A percentile compares a stretch with the other conserved stretches of the same genome.
Evolutionary conservation across 2,797 vertebrate genomes (phyloP).

Genomic region (Carcharodon carcharias): DNA sequence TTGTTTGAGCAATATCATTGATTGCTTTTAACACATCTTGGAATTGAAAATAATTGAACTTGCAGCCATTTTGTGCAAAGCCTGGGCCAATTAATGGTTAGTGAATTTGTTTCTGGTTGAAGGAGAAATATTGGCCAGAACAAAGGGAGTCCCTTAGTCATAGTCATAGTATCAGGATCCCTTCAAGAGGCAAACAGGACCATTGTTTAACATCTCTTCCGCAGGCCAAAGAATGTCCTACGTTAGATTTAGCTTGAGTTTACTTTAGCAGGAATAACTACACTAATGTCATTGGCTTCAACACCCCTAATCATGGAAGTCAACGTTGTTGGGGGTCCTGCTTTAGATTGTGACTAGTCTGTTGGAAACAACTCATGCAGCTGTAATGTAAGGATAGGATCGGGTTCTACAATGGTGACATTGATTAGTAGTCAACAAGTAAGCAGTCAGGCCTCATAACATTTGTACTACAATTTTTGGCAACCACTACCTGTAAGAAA

Average conservation of each 20-base stretch:
- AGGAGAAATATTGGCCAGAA: background rate
- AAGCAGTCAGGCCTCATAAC: background rate
- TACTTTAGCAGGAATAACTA: background rate
- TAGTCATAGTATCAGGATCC: background rate
- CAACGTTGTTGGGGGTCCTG: background rate
- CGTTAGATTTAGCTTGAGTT: background rate
- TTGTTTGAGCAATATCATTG: too few relatives aligned
- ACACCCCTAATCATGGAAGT: background rate
- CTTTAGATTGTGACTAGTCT: background rate
- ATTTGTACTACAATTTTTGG: background rate
- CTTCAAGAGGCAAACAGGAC: background rate
- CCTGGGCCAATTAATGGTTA: background rate
- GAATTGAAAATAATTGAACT: background rate
- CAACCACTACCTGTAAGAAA: background rate
- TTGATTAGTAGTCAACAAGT: background rate
- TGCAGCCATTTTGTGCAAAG: background rate
- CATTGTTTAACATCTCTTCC: background rate
- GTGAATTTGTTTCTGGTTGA: background rate
- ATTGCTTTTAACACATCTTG: background rate
- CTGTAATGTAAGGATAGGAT: background rate
- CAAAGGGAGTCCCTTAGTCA: background rate
- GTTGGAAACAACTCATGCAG: background rate
- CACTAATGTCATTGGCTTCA: background rate
- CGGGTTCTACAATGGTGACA: background rate
- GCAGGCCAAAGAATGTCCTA: background rate